Percentiles rank a stretch among this genome's conserved stretches.
These are phyloP conservation scores for Parasteatoda lunata DNA, from an alignment of 2,888 invertebrate species.

Conservation along the genomic window DNA sequence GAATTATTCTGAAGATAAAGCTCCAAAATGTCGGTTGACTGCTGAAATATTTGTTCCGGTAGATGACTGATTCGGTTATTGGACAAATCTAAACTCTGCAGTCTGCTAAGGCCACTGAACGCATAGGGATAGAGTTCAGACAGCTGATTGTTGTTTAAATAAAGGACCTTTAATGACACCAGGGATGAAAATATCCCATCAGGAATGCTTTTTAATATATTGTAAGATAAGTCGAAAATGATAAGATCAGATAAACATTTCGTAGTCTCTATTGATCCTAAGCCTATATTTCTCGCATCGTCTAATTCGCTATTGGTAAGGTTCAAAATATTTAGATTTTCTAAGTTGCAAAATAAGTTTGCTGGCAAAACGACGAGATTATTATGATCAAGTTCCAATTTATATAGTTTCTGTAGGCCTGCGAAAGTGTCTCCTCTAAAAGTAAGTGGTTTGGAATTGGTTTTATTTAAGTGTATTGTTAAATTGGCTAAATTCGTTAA, in stretches of 20 bases:
- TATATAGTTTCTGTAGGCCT: slow-evolving; percentile 69
- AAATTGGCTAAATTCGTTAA: slow-evolving; percentile 81
- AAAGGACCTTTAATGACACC: slow-evolving; percentile 80
- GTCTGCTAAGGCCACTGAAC: slow-evolving; percentile 84
- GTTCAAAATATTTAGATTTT: slow-evolving; percentile 79
- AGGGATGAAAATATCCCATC: slow-evolving; percentile 84
- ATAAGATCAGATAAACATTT: slow-evolving; percentile 72
- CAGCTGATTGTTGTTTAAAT: slow-evolving; percentile 81
- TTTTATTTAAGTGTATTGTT: slow-evolving; percentile 83
- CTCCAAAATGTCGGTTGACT: slow-evolving; percentile 85
- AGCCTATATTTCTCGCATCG: slow-evolving; percentile 83
- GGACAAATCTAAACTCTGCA: slow-evolving; percentile 89
- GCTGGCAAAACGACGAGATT: slow-evolving; percentile 77
- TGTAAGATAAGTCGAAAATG: slow-evolving; percentile 82
- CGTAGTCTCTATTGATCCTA: slow-evolving; percentile 64
- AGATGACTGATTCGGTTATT: slow-evolving; percentile 87
- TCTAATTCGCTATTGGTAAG: slow-evolving; percentile 85
- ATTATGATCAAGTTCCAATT: slow-evolving; percentile 71
- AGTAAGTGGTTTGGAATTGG: slow-evolving; percentile 83
- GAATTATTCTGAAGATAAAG: slow-evolving; percentile 94
- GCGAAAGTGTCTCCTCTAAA: slow-evolving; percentile 71
- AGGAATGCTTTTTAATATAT: slow-evolving; percentile 83
- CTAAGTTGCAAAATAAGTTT: slow-evolving; percentile 79
- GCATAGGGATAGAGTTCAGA: slow-evolving; percentile 82
- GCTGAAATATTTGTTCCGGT: slow-evolving; percentile 87